Evolutionary conservation across 2,797 vertebrate species (phyloP), one percentile per base, ranked within the genome.

Genomic region (Hippopotamyrus pictus): DNA sequence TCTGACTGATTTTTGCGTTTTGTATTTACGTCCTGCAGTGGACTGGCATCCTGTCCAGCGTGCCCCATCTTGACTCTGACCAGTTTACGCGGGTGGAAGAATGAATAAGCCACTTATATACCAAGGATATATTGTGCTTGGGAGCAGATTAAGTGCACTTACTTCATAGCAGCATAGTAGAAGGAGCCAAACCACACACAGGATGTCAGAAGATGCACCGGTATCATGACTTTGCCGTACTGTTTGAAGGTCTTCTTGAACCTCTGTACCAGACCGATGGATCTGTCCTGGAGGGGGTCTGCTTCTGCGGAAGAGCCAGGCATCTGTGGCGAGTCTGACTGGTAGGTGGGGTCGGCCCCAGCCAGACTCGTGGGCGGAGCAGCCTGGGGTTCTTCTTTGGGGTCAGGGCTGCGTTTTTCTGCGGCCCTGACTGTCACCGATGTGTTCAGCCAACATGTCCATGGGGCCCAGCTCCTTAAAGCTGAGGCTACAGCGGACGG

Each of bases 141-240:
- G 33, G 69, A 76, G 17, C 69, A 76, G 33, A 76, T 19, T 76
- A 19, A 19, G 69, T 5, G 0, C 14, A 50, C 98, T 98, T 96
- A 99, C 99, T 98, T 97, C 95, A 98, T 97, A 92, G 98, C 97
- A 94, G 97, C 97, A 88, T 99, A 99, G 92, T 99, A 99, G 95
- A 99, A 99, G 29, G 96, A 95, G 91, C 98, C 97, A 92, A 99
- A 97, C 98, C 98, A 99, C 73, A 98, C 25, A 3, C 96, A 96
- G 90, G 98, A 99, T 2, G 98, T 99, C 91, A 98, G 6, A 62
- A 99, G 94, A 91, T 99, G 98, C 9, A 99, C 96, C 0, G 98
- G 98, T 92, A 99, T 97, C 96, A 99, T 92, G 91, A 99, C 99
- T 95, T 99, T 99, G 88, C 98, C 98, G 48, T 99, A 99, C 89